phyloP scores from a whole-genome alignment of 2,888 invertebrate species.

The Diadegma fenestrale region DNA sequence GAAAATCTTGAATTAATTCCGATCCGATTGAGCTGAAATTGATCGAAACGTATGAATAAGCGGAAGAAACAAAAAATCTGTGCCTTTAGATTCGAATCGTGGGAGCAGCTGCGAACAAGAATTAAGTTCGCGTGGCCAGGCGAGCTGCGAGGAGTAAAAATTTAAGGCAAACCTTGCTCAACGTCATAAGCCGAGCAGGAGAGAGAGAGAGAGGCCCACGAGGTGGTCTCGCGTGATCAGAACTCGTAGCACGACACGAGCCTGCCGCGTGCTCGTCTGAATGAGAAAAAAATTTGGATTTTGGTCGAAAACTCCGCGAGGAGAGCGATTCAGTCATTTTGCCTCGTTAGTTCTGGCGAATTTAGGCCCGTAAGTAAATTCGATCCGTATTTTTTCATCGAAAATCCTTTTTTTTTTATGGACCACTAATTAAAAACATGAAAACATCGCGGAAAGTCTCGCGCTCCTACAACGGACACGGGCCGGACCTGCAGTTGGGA shows the following conservation, averaged over 20 bases:
- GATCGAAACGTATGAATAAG: constrained; percentile 6
- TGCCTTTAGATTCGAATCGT: constrained; percentile 5
- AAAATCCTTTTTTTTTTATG: constrained; percentile 11
- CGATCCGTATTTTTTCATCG: neutral
- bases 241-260: constrained; percentile 73
- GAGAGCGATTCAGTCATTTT: neutral
- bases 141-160: constrained; percentile 48
- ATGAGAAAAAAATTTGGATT: constrained; percentile 30
- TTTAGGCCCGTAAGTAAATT: neutral
- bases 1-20: neutral
- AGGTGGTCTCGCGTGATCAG: constrained; percentile 74
- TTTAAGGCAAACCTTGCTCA: constrained; percentile 44
- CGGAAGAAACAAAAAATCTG: neutral
- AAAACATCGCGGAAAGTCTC: constrained; percentile 24
- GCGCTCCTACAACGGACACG: neutral
- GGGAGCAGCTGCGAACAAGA: constrained; percentile 11
- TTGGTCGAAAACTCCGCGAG: neutral
- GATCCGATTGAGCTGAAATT: neutral
- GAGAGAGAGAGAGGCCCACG: constrained; percentile 43
- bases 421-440: neutral
- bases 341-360: constrained; percentile 37
- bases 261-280: constrained; percentile 51
- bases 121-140: constrained; percentile 64
- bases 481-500: constrained; percentile 18
- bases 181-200: constrained; percentile 35